Percentiles rank a stretch among this genome's conserved stretches.
Evolutionary conservation across 2,797 vertebrate genomes (phyloP).

Genomic region (Euphonia xanthogaster): DNA sequence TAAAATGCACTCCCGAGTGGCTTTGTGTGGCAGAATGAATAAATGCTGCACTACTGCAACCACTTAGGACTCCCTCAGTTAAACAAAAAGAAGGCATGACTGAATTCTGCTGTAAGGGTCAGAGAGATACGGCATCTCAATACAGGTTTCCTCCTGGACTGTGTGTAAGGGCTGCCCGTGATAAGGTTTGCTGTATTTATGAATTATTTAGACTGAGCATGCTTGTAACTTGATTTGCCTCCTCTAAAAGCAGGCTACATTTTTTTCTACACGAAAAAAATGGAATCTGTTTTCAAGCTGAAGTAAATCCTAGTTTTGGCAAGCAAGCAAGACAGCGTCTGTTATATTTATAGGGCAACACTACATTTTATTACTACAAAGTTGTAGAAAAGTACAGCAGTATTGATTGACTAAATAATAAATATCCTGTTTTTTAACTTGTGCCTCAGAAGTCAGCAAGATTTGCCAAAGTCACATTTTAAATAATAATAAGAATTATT

Average conservation of each 20-base stretch:
- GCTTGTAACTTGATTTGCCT: neutral
- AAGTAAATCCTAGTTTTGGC: neutral
- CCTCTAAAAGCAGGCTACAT: neutral
- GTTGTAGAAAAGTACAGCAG: neutral
- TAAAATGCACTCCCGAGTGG: neutral
- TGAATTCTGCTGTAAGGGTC: neutral
- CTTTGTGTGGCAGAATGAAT: neutral
- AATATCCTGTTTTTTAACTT: neutral
- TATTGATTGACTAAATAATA: neutral
- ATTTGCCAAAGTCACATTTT: neutral
- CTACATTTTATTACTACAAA: constrained; percentile 6
- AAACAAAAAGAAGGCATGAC: neutral
- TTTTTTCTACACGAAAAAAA: neutral
- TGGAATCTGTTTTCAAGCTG: neutral
- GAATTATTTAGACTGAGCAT: neutral
- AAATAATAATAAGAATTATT: neutral
- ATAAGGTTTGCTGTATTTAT: neutral
- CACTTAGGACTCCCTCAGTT: neutral
- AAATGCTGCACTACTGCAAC: neutral
- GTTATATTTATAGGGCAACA: neutral
- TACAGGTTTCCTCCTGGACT: neutral
- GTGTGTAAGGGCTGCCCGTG: neutral
- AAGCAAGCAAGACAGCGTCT: neutral
- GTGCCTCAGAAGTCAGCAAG: neutral
- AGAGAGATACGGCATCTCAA: neutral